phyloP scores from a whole-genome alignment of 2,888 invertebrate species.

The Ophraella communa region DNA sequence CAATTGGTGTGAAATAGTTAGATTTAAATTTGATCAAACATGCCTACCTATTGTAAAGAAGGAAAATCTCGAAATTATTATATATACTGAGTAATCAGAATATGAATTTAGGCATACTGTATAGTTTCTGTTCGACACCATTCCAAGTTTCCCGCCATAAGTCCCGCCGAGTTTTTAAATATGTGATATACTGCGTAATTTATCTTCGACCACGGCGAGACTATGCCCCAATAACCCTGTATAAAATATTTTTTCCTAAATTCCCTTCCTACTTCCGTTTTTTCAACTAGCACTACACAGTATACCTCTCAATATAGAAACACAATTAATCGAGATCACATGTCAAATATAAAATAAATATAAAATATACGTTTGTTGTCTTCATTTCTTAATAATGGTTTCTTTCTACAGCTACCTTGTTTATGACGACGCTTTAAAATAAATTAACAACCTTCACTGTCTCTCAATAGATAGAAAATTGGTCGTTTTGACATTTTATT shows the following conservation, averaged over 20 bases:
- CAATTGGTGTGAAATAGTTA: not conserved
- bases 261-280: constrained; percentile 42
- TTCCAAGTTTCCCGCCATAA: constrained; percentile 35
- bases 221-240: constrained; percentile 28
- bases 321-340: constrained; percentile 60
- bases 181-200: constrained; percentile 55
- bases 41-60: not conserved
- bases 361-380: constrained; percentile 55
- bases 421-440: not conserved
- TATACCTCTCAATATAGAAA: constrained; percentile 56
- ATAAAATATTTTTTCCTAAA: constrained; percentile 36
- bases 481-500: too few species aligned
- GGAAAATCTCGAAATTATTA: constrained; percentile 6
- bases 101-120: constrained; percentile 21
- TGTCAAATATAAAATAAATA: constrained; percentile 58
- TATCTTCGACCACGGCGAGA: constrained; percentile 54
- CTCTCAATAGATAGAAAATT: not conserved
- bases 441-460: not conserved
- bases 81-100: constrained; percentile 26
- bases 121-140: constrained; percentile 25
- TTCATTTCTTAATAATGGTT: constrained; percentile 48
- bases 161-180: constrained; percentile 50
- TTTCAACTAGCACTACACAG: constrained; percentile 58
- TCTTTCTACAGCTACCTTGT: constrained; percentile 5
- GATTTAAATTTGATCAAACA: not conserved